A percentile compares a stretch with the other conserved stretches of the same genome.
These are phyloP conservation scores for Tenebrosternarchus preto DNA, from an alignment of 2,113 vertebrate genomes.

Conservation along the genomic window DNA sequence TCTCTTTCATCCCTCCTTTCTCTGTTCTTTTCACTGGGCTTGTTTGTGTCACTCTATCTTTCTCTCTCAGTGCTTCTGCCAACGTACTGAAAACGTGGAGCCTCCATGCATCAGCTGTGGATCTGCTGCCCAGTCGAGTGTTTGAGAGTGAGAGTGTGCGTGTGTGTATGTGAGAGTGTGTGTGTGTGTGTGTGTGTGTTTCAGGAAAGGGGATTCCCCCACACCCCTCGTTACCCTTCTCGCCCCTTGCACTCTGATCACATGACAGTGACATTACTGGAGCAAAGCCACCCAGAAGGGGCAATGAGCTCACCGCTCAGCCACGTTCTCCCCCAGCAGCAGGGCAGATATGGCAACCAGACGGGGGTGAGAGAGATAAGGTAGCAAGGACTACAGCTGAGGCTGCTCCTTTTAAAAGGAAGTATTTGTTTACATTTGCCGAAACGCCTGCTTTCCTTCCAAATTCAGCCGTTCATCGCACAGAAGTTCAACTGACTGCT, in stretches of 20 bases:
- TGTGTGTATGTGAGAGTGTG: not conserved
- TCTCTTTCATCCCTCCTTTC: slow-evolving; percentile 34
- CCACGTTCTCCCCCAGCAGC: slow-evolving; percentile 58
- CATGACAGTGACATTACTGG: slow-evolving; percentile 79
- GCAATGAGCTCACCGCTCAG: slow-evolving; percentile 77
- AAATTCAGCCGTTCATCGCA: slow-evolving; percentile 13
- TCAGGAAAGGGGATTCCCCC: slow-evolving; percentile 67
- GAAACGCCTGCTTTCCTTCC: slow-evolving; percentile 10
- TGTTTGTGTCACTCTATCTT: slow-evolving; percentile 27
- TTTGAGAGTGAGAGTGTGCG: slow-evolving; percentile 55
- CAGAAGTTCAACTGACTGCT: not conserved
- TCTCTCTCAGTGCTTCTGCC: slow-evolving; percentile 45
- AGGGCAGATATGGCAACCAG: slow-evolving; percentile 50
- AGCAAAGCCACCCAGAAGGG: slow-evolving; percentile 80
- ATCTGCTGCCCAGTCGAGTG: slow-evolving; percentile 68
- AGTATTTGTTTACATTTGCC: slow-evolving; percentile 15
- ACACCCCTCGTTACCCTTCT: slow-evolving; percentile 47
- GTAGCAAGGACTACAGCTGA: slow-evolving; percentile 39
- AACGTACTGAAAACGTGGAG: slow-evolving; percentile 66
- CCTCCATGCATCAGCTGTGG: slow-evolving; percentile 50
- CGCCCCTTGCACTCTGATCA: slow-evolving; percentile 51
- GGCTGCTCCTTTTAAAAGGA: not conserved
- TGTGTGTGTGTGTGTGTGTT: slow-evolving; percentile 55
- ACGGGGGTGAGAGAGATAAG: slow-evolving; percentile 57
- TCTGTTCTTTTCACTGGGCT: slow-evolving; percentile 24